Base-by-base conservation (phyloP, 2,888 invertebrate species). In the Cryptocheilus praepositus region DNA sequence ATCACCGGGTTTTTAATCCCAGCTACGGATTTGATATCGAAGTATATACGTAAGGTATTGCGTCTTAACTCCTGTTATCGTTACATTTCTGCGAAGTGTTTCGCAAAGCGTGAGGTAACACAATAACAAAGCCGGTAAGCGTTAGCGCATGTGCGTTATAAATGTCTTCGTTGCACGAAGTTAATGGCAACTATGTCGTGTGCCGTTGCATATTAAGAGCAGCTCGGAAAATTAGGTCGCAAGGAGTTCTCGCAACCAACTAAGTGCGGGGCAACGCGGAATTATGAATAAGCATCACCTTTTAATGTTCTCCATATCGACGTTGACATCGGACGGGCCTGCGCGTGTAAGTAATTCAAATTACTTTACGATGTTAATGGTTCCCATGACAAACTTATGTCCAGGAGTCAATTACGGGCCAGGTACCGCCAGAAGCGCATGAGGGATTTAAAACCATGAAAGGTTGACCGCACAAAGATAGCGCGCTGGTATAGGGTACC, bases 61-160 rank as follows among this genome's bases (percentile, higher is more conserved):
- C 62, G 46, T 36, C 28, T 59, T 19, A 21, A 36, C 36, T 19
- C n/a, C 19, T 64, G 67, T 67, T 71, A 58, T 67, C 57, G 46
- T 53, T 58, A 18, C 7, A n/a, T 16, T 67, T 71, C 70, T 51
- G 54, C 36, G 61, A 71, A 71, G 22, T 45, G 64, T 71, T 67
- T 64, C 54, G 51, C 25, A 67, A 71, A 64, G 57, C 60, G 54
- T 71, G 70, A 67, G 59, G 70, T 68, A 71, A 67, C 49, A 49
- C 22, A 68, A 67, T 43, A 70, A 70, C 70, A 63, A 55, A 61
- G 16, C 19, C 57, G 13, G 54, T 19, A 19, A 43, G 21, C 64
- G 54, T 43, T 61, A 51, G 57, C 63, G 28, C 22, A 49, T 49
- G 49, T 18, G 53, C 21, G 21, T 19, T 53, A 22, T 22, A 25